Conservation (phyloP, 1,140 invertebrate species). For the Chironomus tepperi region DNA sequence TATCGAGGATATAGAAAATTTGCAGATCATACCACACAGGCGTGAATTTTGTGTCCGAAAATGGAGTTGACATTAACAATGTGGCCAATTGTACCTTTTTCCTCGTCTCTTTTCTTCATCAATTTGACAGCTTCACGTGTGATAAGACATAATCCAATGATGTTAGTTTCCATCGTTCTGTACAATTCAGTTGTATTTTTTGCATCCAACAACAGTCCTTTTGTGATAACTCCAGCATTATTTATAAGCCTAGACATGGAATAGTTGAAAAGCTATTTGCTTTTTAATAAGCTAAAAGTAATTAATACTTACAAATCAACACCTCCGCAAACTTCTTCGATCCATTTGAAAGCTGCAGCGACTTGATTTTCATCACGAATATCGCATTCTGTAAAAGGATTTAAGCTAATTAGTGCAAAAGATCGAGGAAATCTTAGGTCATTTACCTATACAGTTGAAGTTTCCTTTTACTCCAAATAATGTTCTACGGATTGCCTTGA, state of each 20-base stretch:
- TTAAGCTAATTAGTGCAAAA: too few relatives aligned
- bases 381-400: constrained; percentile 42
- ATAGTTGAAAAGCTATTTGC: too few relatives aligned
- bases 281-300: constrained; percentile 44
- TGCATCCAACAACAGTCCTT: constrained; percentile 38
- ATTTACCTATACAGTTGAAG: constrained; percentile 36
- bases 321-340: constrained; percentile 48
- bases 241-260: constrained; percentile 1
- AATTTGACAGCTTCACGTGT: constrained; percentile 45
- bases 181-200: constrained; percentile 36
- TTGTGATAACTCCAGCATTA: constrained; percentile 25
- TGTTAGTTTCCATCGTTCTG: constrained; percentile 40
- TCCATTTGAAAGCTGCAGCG: constrained; percentile 50
- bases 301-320: constrained; percentile 62
- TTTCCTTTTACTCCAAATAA: constrained; percentile 32
- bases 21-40: background rate
- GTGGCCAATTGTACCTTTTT: constrained; percentile 48
- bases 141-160: constrained; percentile 44
- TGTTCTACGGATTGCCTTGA: constrained; percentile 6
- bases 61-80: constrained; percentile 54
- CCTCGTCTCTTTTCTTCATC: constrained; percentile 45
- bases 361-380: constrained; percentile 53
- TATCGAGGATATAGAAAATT: background rate
- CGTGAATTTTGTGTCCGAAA: constrained; percentile 30
- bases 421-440: too few relatives aligned